Evolutionary conservation across 1,140 invertebrate genomes (phyloP), one percentile per base, ranked within the genome.

Genomic region (Pygmarrhopalites habei): DNA sequence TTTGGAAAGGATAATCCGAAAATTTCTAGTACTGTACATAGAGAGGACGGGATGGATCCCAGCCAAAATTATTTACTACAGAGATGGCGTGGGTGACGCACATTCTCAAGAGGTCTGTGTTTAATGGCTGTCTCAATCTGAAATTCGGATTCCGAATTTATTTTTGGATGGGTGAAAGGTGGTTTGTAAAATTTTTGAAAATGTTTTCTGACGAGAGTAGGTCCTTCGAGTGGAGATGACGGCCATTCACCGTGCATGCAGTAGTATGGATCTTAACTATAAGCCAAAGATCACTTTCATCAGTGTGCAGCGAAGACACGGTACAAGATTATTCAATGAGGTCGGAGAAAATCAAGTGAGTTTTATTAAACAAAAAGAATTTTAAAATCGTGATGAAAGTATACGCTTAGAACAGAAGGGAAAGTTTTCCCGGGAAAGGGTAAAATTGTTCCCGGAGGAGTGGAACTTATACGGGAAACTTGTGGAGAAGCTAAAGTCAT

Each of bases 171-270:
- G n/a, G n/a, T n/a, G n/a, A n/a, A n/a, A n/a, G n/a, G n/a, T n/a
- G n/a, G n/a, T n/a, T n/a, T n/a, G n/a, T n/a, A n/a, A n/a, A n/a
- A n/a, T n/a, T n/a, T n/a, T n/a, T n/a, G n/a, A n/a, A n/a, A n/a
- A n/a, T n/a, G n/a, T n/a, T n/a, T n/a, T n/a, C n/a, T n/a, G n/a
- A n/a, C n/a, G n/a, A n/a, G n/a, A n/a, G n/a, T 74, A 72, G 58
- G 73, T 78, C 21, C 65, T 82, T 3, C 68, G 78, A 25, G 67
- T 73, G 44, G 89, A 92, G 75, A 72, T 91, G 46, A 70, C 71
- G 2, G 85, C 84, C 0, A 84, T 92, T 23, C 79, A 82, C 68
- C 71, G 71, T 12, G 89, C 89, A 0, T 90, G 87, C 69, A 28
- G 10, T 21, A 4, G 1, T 1, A 2, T 44, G 58, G 77, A 73